phyloP scores from a whole-genome alignment of 2,113 vertebrate species.

The Erythrocercus mccallii region DNA sequence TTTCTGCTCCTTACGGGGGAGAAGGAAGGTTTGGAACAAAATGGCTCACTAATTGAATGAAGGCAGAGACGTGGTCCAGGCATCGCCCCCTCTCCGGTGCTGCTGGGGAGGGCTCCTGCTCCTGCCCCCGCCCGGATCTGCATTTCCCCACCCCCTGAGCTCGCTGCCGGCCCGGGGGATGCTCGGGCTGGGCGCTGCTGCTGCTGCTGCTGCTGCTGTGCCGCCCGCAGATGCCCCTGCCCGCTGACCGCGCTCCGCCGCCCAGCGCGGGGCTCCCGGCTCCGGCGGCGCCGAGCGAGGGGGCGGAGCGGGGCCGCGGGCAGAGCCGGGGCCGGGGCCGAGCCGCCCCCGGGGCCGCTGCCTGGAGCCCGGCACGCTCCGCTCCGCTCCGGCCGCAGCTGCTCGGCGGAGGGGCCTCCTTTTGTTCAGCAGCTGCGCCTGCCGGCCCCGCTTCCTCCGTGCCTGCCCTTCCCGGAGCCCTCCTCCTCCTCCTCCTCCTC shows the following conservation, averaged over 20 bases:
- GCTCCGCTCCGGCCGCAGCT: not conserved
- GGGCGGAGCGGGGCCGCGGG: not conserved
- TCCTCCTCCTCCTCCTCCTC: not conserved
- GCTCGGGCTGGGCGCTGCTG: slow-evolving; percentile 42
- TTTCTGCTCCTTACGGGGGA: not conserved
- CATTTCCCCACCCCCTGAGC: too few species aligned
- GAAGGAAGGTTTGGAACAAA: slow-evolving; percentile 26
- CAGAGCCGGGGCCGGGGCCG: too few species aligned
- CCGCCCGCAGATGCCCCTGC: slow-evolving; percentile 74
- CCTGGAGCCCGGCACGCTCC: not conserved
- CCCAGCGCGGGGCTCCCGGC: slow-evolving; percentile 74
- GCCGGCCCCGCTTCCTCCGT: not conserved
- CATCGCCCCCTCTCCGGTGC: not conserved
- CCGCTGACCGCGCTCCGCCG: slow-evolving; percentile 73
- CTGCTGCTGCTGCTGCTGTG: slow-evolving; percentile 3
- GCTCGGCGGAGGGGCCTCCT: slow-evolving; percentile 77
- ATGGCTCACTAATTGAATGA: slow-evolving; percentile 15
- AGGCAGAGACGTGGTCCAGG: not conserved
- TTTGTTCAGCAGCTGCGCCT: slow-evolving; percentile 84
- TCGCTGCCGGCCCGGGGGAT: slow-evolving; percentile 27
- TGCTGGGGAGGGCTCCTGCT: not conserved
- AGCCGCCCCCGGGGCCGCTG: too few species aligned
- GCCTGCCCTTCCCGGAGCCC: not conserved
- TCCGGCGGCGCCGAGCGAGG: slow-evolving; percentile 42
- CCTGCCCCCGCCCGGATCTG: too few species aligned